Base-by-base conservation (phyloP, 2,113 vertebrate genomes). In the Gadus chalcogrammus region DNA sequence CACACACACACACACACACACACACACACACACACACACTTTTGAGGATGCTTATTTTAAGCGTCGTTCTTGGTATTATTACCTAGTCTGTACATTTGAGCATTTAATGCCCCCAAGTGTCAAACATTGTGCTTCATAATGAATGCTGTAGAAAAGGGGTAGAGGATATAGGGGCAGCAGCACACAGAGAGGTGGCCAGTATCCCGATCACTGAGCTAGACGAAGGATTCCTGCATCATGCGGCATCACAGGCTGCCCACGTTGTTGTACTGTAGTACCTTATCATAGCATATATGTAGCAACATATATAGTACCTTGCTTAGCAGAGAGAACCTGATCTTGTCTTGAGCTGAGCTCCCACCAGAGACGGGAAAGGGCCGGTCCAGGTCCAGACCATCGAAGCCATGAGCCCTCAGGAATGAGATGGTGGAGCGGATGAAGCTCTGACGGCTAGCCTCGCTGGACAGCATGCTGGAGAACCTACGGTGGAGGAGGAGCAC, bases 381-480 rank as follows among this genome's bases (percentile, higher is more conserved):
- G 72, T 89, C 85, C 72, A 90, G 77, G 59, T 92, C 89, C 61
- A 89, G 79, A 28, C 87, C 90, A 76, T 91, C 89, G 81, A 91
- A 92, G 7, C 81, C 77, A 70, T 85, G 67, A 52, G 79, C 69
- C 64, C 74, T 60, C 56, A 92, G 76, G 72, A 89, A 89, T 15
- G 24, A 72, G 58, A 84, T 87, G 17, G 86, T 72, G 15, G 90
- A 90, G 48, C 82, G 79, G 68, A 88, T 90, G 73, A 92, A 89
- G 17, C 55, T 85, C 68, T 86, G 79, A 11, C 74, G 78, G 65
- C 77, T 84, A 22, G 31, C 70, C 12, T 70, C 60, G 2, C 56
- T 64, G 24, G 86, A 69, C 58, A 87, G 78, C 87, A 90, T 86
- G 35, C 18, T 60, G 58, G 86, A 88, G 73, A 91, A 88, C 69